Conservation (phyloP, 2,113 vertebrate genomes). For the Syrmaticus mikado region DNA sequence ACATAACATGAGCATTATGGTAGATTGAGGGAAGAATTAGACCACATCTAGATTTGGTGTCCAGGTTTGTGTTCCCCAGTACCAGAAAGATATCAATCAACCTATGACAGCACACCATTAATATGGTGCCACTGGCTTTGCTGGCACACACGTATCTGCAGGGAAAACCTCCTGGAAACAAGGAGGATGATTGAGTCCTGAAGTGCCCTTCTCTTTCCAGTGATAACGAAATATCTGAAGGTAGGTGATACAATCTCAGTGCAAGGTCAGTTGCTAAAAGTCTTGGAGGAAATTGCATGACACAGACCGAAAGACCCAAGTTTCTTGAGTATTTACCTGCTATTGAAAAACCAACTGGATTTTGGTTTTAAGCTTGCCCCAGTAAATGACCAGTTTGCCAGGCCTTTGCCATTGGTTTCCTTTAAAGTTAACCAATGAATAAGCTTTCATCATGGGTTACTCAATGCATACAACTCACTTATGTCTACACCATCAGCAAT, state of each 20-base stretch:
- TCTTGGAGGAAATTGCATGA: background rate
- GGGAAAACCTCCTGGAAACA: background rate
- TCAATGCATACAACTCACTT: background rate
- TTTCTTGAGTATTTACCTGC: background rate
- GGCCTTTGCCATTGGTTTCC: background rate
- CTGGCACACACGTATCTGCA: background rate
- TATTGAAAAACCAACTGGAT: background rate
- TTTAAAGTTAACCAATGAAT: background rate
- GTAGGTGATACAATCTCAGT: accelerated
- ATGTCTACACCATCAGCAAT: background rate
- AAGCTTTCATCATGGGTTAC: background rate
- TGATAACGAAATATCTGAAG: background rate
- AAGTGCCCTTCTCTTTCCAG: background rate
- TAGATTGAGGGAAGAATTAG: no score
- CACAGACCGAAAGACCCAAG: background rate
- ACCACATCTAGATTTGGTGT: no score
- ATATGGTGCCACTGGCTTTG: background rate
- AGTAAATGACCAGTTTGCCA: background rate
- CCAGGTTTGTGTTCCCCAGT: no score
- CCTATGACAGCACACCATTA: background rate
- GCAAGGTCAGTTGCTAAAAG: background rate
- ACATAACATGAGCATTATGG: no score
- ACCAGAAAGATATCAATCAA: background rate
- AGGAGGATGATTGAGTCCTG: background rate
- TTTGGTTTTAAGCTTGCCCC: background rate